Conservation (phyloP, 1,140 invertebrate species). For the Eurosta solidaginis region DNA sequence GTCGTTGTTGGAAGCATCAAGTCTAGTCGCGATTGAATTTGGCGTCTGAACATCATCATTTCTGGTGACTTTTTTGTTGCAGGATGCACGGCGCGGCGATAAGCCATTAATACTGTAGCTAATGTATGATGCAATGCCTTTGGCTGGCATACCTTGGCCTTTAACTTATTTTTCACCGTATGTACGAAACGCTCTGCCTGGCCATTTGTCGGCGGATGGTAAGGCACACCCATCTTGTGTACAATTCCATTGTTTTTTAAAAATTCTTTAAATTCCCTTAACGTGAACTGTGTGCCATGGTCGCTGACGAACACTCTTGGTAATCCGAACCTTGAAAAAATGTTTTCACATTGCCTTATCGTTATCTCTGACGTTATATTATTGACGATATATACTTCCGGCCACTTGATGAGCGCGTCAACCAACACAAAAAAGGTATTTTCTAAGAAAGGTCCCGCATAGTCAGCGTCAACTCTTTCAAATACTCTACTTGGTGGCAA, state of each 20-base stretch:
- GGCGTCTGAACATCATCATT: slow-evolving; percentile 34
- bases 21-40: slow-evolving; percentile 32
- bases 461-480: slow-evolving; percentile 44
- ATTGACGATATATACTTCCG: slow-evolving; percentile 42
- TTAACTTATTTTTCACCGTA: slow-evolving; percentile 33
- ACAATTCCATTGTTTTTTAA: slow-evolving; percentile 31
- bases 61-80: slow-evolving; percentile 32
- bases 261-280: slow-evolving; percentile 28
- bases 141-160: not conserved
- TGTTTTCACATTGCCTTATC: slow-evolving; percentile 21
- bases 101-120: slow-evolving; percentile 31
- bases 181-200: slow-evolving; percentile 34
- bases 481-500: slow-evolving; percentile 45
- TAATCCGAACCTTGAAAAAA: slow-evolving; percentile 32
- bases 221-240: slow-evolving; percentile 26
- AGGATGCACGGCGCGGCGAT: slow-evolving; percentile 32
- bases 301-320: slow-evolving; percentile 32
- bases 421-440: slow-evolving; percentile 52
- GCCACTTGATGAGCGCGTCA: slow-evolving; percentile 57
- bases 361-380: slow-evolving; percentile 32
- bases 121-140: not conserved
- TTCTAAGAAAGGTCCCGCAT: slow-evolving; percentile 19
- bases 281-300: too few relatives aligned
- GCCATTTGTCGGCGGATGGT: slow-evolving; percentile 33
- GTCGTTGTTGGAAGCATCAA: slow-evolving; percentile 16